Evolutionary conservation across 2,797 vertebrate genomes (phyloP).

Genomic region (Crenichthys baileyi): DNA sequence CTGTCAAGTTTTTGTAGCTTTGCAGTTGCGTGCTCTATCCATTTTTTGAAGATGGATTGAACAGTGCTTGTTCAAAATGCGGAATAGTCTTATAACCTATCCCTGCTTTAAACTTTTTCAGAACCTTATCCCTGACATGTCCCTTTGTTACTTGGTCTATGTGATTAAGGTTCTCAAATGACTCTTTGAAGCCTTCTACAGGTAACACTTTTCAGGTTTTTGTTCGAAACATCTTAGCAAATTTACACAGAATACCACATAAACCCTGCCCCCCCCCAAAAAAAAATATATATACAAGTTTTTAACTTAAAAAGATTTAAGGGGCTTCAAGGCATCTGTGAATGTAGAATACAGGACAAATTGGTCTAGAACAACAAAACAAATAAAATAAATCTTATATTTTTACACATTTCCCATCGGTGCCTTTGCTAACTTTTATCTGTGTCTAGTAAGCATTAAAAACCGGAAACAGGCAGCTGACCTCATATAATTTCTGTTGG

Average conservation of each 20-base stretch:
- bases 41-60: background rate
- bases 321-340: constrained; percentile 13
- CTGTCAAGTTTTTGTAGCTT: background rate
- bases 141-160: no score
- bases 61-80: background rate
- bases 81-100: background rate
- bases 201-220: no score
- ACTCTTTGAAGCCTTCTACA: no score
- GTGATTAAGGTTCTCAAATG: no score
- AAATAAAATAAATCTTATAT: constrained; percentile 11
- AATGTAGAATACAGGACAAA: background rate
- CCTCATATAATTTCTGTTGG: constrained; percentile 3
- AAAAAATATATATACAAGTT: background rate
- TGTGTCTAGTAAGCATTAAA: constrained; percentile 16
- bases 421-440: constrained; percentile 14
- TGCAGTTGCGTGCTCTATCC: background rate
- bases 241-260: no score
- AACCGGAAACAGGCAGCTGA: constrained; percentile 20
- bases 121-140: no score
- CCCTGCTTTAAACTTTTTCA: no score
- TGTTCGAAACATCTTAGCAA: no score
- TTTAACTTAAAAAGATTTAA: constrained; percentile 4
- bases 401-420: constrained; percentile 12
- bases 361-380: constrained; percentile 16
- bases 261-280: no score